These are phyloP conservation scores for Corvus cornix DNA, from an alignment of 2,113 vertebrate species.

Conservation along the genomic window DNA sequence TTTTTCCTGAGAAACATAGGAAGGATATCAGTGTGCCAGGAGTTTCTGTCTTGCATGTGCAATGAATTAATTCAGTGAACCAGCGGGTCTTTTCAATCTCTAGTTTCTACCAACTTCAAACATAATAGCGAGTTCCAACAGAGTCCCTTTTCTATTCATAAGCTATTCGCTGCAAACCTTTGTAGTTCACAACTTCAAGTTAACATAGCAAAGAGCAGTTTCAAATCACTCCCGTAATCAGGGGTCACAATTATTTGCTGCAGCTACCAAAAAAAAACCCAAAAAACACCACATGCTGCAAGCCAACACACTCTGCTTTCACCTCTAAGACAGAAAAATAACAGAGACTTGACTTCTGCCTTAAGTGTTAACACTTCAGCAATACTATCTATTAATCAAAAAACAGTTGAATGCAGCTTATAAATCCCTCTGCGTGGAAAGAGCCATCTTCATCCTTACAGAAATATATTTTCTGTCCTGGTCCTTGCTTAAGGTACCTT, in stretches of 20 bases:
- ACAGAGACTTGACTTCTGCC: constrained; percentile 5
- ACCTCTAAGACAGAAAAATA: constrained; percentile 15
- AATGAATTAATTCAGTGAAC: constrained; percentile 29
- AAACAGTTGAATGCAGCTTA: neutral
- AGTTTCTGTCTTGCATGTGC: constrained; percentile 15
- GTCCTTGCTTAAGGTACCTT: neutral
- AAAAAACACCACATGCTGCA: neutral
- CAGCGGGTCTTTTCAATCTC: constrained; percentile 36
- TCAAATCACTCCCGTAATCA: constrained; percentile 38
- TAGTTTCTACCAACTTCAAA: constrained; percentile 44
- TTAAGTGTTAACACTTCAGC: constrained; percentile 16
- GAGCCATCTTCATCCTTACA: neutral
- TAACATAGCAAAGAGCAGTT: constrained; percentile 45
- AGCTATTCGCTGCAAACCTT: constrained; percentile 35
- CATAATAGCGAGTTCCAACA: constrained; percentile 52
- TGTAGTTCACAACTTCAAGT: constrained; percentile 44
- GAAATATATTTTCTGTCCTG: neutral
- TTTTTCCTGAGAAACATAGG: neutral
- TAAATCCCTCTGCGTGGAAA: neutral
- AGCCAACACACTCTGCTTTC: neutral
- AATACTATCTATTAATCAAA: constrained; percentile 28
- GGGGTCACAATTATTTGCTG: constrained; percentile 30
- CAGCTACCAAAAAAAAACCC: neutral
- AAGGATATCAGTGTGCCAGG: neutral
- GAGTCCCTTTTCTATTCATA: constrained; percentile 43